Percentiles rank a stretch among this genome's conserved stretches.
phyloP scores from a whole-genome alignment of 2,797 vertebrate species.

The Melanotaenia pygmaea region DNA sequence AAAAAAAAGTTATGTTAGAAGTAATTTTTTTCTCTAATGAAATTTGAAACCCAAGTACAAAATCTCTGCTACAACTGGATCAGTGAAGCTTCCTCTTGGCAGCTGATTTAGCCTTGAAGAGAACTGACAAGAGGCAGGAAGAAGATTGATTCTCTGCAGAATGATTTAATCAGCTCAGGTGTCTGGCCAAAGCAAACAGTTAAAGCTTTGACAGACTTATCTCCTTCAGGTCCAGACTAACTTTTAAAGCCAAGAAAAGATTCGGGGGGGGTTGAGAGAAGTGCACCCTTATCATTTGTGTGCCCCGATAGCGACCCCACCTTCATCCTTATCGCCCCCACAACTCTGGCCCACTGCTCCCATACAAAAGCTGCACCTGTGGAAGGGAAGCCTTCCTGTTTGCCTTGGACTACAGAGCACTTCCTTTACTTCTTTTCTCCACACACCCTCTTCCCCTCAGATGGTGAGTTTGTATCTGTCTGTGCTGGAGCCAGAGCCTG shows the following conservation, averaged over 20 bases:
- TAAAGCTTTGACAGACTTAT: slow-evolving; percentile 58
- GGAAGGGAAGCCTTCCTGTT: slow-evolving; percentile 82
- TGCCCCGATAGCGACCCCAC: slow-evolving; percentile 46
- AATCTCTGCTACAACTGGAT: slow-evolving; percentile 55
- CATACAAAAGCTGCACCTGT: slow-evolving; percentile 82
- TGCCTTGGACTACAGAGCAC: slow-evolving; percentile 71
- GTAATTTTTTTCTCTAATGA: slow-evolving; percentile 8
- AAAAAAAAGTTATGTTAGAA: slow-evolving; percentile 39
- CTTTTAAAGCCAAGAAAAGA: slow-evolving; percentile 41
- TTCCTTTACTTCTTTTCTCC: slow-evolving; percentile 67
- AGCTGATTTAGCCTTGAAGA: slow-evolving; percentile 32
- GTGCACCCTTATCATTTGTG: slow-evolving; percentile 33
- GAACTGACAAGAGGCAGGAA: slow-evolving; percentile 51
- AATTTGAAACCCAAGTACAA: slow-evolving; percentile 45
- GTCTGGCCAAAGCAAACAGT: slow-evolving; percentile 71
- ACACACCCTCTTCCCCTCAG: slow-evolving; percentile 51
- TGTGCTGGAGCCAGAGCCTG: slow-evolving; percentile 57
- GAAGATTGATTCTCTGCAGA: slow-evolving; percentile 58
- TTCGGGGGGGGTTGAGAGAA: slow-evolving; percentile 29
- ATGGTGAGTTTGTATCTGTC: slow-evolving; percentile 55
- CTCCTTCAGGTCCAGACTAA: slow-evolving; percentile 31
- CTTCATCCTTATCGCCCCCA: slow-evolving; percentile 46
- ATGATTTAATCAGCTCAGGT: slow-evolving; percentile 71
- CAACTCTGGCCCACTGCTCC: slow-evolving; percentile 8
- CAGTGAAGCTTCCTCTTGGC: slow-evolving; percentile 65